Evolutionary conservation across 92 coral and sea anemone genomes (phyloP).

Genomic region (Meandrina meandrites): DNA sequence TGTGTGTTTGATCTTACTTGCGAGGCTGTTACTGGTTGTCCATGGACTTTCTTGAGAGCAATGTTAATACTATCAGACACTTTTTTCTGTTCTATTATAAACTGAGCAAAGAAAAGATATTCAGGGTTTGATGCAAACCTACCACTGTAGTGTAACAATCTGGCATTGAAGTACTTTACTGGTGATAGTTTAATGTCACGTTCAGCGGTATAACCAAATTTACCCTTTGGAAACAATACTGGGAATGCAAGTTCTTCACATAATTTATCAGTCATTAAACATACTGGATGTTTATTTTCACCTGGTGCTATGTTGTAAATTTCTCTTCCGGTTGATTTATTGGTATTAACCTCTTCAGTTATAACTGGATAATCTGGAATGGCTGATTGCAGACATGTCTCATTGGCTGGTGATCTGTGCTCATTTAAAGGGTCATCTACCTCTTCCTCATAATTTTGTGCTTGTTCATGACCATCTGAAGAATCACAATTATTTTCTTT

Average conservation of each 20-base stretch:
- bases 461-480: too few species aligned
- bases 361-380: conserved; percentile 62
- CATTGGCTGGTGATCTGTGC: conserved; percentile 58
- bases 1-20: conserved; percentile 28
- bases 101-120: conserved; percentile 64
- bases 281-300: conserved; percentile 66
- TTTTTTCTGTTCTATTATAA: conserved; percentile 56
- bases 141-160: conserved; percentile 48
- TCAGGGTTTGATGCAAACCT: conserved; percentile 48
- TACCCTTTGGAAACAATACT: conserved; percentile 69
- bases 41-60: conserved; percentile 51
- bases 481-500: too few species aligned
- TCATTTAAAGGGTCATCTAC: conserved; percentile 64
- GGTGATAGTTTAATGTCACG: conserved; percentile 40
- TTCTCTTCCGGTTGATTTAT: conserved; percentile 53
- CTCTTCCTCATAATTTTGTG: conserved; percentile 32
- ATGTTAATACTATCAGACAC: conserved; percentile 37
- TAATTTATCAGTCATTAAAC: conserved; percentile 52
- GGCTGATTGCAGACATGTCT: conserved; percentile 60
- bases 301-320: conserved; percentile 60
- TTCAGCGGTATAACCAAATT: conserved; percentile 46
- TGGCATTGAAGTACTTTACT: conserved; percentile 49
- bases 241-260: conserved; percentile 77
- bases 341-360: neutral
- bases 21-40: conserved; percentile 29